Evolutionary conservation across 2,888 invertebrate genomes (phyloP).

Genomic region (Pteria penguin): DNA sequence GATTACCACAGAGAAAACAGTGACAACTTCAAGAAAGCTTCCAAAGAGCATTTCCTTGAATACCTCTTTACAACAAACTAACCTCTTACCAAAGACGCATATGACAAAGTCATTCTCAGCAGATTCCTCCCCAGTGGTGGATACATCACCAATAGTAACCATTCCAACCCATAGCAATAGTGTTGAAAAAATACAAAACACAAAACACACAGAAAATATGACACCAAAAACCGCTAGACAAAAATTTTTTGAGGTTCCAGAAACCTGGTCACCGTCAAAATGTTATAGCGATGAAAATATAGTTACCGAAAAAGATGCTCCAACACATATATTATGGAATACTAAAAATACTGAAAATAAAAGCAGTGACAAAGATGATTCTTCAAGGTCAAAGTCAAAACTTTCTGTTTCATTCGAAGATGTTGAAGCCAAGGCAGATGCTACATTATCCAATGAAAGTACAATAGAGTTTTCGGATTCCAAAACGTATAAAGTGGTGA

Average conservation of each 20-base stretch:
- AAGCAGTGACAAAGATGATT: constrained; percentile 23
- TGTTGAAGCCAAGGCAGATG: neutral
- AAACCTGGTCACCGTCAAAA: constrained; percentile 56
- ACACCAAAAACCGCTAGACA: constrained; percentile 53
- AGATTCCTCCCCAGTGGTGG: constrained; percentile 46
- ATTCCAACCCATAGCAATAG: constrained; percentile 30
- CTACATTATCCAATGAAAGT: constrained; percentile 45
- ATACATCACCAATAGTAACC: constrained; percentile 26
- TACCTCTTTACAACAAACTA: constrained; percentile 46
- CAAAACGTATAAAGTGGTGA: constrained; percentile 36
- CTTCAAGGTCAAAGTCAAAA: neutral
- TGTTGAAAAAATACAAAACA: constrained; percentile 53
- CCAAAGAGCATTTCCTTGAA: constrained; percentile 66
- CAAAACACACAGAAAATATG: constrained; percentile 56
- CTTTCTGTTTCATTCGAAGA: neutral
- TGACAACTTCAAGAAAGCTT: constrained; percentile 28
- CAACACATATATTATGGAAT: constrained; percentile 30
- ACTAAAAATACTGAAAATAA: constrained; percentile 42
- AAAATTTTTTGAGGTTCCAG: constrained; percentile 65
- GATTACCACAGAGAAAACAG: constrained; percentile 39
- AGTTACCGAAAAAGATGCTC: no score
- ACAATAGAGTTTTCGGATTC: no score
- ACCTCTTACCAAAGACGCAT: constrained; percentile 12
- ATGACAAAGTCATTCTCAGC: constrained; percentile 28
- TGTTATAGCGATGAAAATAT: constrained; percentile 34